Evolutionary conservation across 1,140 invertebrate genomes (phyloP).

Genomic region (Mactra quadrangularis): DNA sequence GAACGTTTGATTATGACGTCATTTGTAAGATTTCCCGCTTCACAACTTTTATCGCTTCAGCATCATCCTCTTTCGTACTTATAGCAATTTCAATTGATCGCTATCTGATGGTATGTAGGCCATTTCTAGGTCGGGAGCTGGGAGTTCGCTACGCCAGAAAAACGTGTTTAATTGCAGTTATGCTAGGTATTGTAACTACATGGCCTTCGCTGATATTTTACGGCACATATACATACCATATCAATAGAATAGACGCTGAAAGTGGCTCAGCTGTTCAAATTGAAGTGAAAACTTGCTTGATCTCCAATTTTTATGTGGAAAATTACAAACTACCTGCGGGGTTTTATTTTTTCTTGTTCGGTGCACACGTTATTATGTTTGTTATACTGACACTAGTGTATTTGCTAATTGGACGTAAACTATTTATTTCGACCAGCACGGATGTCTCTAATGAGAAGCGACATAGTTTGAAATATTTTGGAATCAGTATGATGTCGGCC

Average conservation of each 20-base stretch:
- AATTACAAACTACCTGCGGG: constrained; percentile 45
- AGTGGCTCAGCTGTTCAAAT: constrained; percentile 20
- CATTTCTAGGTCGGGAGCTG: constrained; percentile 43
- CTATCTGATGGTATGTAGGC: constrained; percentile 54
- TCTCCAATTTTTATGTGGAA: constrained; percentile 57
- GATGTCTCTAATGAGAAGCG: constrained; percentile 36
- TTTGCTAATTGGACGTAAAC: constrained; percentile 52
- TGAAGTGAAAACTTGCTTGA: constrained; percentile 47
- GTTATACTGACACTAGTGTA: constrained; percentile 53
- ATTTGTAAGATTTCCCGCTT: constrained; percentile 57
- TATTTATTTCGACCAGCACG: constrained; percentile 43
- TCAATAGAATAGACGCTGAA: background rate
- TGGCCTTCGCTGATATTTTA: constrained; percentile 59
- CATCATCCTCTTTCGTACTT: constrained; percentile 41
- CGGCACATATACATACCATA: constrained; percentile 42
- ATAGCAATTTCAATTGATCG: constrained; percentile 56
- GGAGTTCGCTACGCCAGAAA: constrained; percentile 41
- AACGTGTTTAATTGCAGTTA: constrained; percentile 30
- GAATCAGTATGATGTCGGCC: constrained; percentile 54
- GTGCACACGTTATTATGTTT: constrained; percentile 57
- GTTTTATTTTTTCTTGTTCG: constrained; percentile 56
- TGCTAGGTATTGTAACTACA: constrained; percentile 31
- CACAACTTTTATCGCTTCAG: constrained; percentile 43
- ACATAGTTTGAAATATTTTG: constrained; percentile 54
- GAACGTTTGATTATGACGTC: constrained; percentile 53